Conservation (phyloP, 1,140 invertebrate species). For the Phocides pigmalion region DNA sequence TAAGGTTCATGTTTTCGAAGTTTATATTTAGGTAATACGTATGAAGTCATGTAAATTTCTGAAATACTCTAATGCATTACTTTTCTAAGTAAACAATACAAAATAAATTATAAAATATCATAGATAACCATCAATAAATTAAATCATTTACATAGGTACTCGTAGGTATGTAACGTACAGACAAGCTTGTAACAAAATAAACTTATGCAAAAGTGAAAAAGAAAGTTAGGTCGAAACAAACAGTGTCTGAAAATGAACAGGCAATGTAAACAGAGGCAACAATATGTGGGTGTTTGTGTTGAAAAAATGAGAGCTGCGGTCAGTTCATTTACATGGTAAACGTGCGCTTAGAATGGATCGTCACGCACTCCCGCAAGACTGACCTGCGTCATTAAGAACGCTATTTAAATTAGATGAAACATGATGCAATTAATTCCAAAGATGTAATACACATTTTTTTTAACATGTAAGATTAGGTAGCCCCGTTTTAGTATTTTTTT, state of each 20-base stretch:
- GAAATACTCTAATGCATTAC: too few relatives aligned
- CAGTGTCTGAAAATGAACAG: slow-evolving; percentile 43
- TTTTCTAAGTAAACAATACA: too few relatives aligned
- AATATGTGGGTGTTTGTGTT: slow-evolving; percentile 67
- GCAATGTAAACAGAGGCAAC: slow-evolving; percentile 58
- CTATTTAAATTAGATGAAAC: slow-evolving; percentile 37
- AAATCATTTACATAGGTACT: too few relatives aligned
- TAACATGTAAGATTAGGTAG: too few relatives aligned
- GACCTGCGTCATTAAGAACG: slow-evolving; percentile 46
- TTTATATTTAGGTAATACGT: too few relatives aligned
- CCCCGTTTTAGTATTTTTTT: too few relatives aligned
- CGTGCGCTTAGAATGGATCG: slow-evolving; percentile 73
- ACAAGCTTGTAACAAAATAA: slow-evolving; percentile 11
- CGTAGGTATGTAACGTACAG: neutral
- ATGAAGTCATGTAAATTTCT: too few relatives aligned
- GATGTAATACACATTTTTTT: too few relatives aligned
- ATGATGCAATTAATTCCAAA: too few relatives aligned
- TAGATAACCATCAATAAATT: too few relatives aligned
- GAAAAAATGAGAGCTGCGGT: slow-evolving; percentile 70
- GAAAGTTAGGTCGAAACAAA: slow-evolving; percentile 37
- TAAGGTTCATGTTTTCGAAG: too few relatives aligned
- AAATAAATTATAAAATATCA: too few relatives aligned
- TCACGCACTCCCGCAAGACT: slow-evolving; percentile 68
- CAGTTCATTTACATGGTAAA: slow-evolving; percentile 78
- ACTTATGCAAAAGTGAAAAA: slow-evolving; percentile 21